phyloP scores from a whole-genome alignment of 2,797 vertebrate genomes.

The Lophius americanus region DNA sequence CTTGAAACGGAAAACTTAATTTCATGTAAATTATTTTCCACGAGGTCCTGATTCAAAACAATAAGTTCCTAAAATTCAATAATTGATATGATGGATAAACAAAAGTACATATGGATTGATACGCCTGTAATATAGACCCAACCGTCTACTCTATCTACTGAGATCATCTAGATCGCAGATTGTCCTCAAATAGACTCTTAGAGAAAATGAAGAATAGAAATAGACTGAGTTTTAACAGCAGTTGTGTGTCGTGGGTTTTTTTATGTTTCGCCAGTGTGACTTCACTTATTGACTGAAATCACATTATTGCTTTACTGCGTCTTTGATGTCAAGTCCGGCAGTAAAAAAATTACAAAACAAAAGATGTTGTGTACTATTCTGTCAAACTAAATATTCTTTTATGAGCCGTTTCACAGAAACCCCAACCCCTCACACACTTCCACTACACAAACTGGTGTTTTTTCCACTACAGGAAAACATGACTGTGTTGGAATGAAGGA shows the following conservation, averaged over 20 bases:
- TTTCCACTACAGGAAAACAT: slow-evolving; percentile 2
- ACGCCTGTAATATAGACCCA: no score
- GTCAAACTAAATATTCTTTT: neutral
- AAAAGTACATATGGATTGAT: neutral
- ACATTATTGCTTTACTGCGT: neutral
- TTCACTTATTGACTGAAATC: slow-evolving; percentile 4
- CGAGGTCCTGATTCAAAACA: neutral
- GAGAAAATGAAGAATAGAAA: no score
- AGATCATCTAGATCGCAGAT: no score
- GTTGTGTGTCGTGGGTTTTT: neutral
- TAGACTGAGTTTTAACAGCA: no score
- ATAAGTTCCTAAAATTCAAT: neutral
- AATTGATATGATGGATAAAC: neutral
- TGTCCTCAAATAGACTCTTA: no score
- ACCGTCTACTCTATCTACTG: no score
- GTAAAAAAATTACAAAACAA: neutral
- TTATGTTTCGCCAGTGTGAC: neutral
- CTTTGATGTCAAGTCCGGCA: neutral
- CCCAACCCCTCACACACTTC: slow-evolving; percentile 9
- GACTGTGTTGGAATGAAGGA: slow-evolving; percentile 23
- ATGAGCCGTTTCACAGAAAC: neutral
- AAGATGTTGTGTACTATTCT: neutral
- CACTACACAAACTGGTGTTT: slow-evolving; percentile 6
- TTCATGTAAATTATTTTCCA: neutral
- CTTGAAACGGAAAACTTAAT: neutral